Base-by-base conservation (phyloP, 1,140 invertebrate species). In the Stegodyphus dumicola region DNA sequence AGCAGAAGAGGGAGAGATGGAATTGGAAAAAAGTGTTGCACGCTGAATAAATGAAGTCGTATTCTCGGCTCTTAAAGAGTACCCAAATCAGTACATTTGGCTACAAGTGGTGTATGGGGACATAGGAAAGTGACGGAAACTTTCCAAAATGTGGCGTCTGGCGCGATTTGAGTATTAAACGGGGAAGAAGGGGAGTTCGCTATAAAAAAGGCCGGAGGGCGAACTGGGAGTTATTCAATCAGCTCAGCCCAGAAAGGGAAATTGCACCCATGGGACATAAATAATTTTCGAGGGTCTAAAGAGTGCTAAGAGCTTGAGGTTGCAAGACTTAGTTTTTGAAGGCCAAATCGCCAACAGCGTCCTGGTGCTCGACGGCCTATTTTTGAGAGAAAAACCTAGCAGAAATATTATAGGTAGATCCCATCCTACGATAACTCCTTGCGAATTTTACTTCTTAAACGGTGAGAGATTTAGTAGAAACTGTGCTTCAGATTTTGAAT, bases 81-180 rank as follows among this genome's bases (percentile, higher is more conserved):
- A 70, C 77, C 52, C 49, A 79, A 79, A 79, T 79, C 77, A 79
- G 77, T 79, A 79, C 66, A 79, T 79, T 79, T 79, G 77, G 77
- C 66, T 79, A 56, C 64, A 79, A 79, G 77, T 79, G 64, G 64
- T 13, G 76, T 66, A 17, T 10, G 13, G 76, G 76, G 76, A 77
- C 48, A n/a, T 67, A 48, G 49, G 64, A 48, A 11, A 15, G 11
- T 13, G 17, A 67, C 13, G 65, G 65, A 7, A 70, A 18, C 17
- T 51, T 2, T 67, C 51, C 66, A 70, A 79, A 70, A 79, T 70
- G 77, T 70, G 64, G 66, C 52, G 48, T 69, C 17, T 65, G 77
- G 77, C 69, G 66, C 66, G 77, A 79, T 79, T 79, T 79, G 53
- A 79, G 77, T 79, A 67, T 77, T 77, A 77, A 77, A 77, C 48